phyloP scores from a whole-genome alignment of 2,113 vertebrate species.

The Phainopepla nitens region DNA sequence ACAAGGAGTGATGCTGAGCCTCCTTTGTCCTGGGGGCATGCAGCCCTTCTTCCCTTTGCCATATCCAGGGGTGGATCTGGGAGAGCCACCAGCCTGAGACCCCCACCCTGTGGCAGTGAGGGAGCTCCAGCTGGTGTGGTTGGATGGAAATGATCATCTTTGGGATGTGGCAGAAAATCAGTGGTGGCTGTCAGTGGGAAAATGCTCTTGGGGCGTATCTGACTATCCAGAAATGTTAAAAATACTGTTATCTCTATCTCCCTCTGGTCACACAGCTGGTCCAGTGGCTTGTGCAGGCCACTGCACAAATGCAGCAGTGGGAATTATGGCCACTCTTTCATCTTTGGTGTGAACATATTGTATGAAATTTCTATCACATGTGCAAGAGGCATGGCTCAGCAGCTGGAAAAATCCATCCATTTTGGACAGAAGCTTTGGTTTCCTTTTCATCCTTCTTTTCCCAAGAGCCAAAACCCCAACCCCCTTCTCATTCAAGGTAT shows the following conservation, averaged over 20 bases:
- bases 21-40: background rate
- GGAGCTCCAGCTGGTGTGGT: background rate
- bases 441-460: background rate
- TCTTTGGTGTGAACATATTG: background rate
- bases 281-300: background rate
- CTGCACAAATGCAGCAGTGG: background rate
- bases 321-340: background rate
- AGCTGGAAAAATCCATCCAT: background rate
- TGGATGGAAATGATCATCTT: background rate
- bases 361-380: background rate
- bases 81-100: background rate
- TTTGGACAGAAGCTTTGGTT: background rate
- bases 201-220: background rate
- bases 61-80: background rate
- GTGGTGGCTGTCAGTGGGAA: background rate
- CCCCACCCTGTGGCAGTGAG: fast-evolving
- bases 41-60: background rate
- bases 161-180: background rate
- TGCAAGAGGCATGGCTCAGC: background rate
- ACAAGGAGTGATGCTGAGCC: background rate
- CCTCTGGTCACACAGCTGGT: background rate
- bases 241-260: background rate
- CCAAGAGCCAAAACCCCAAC: background rate
- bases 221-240: background rate
- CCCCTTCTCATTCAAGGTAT: background rate